Base-by-base conservation (phyloP, 2,888 invertebrate genomes). In the Tricholauxania praeusta region DNA sequence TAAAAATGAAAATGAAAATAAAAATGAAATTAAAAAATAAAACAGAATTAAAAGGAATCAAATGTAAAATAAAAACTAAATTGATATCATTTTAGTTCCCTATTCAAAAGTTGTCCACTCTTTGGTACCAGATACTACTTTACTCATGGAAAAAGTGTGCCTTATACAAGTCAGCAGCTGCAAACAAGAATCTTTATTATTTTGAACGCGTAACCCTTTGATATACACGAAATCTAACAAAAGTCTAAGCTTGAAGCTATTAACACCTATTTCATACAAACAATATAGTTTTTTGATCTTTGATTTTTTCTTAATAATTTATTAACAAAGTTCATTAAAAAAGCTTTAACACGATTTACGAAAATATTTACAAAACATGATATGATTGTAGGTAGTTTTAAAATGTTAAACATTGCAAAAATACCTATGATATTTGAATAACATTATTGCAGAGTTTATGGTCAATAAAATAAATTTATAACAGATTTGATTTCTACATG, bases 251-350 rank as follows among this genome's bases (percentile, higher is more conserved):
- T 28, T 28, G 28, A 28, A 28, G 28, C 28, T 28, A 28, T 28
- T 28, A 3, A 28, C 28, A 4, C 28, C 28, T 28, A 28, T 28
- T 28, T 10, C 6, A 39, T 39, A 10, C 1, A 39, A 39, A 39
- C 39, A 39, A 39, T 28, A 28, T 28, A 4, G 10, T 39, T 10
- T 39, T 39, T 39, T 39, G 39, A 39, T 39, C 39, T 39, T 39
- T 39, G 39, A 39, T 39, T 39, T 39, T 39, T 39, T 39, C 39
- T 39, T 39, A 52, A 66, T 22, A 19, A 69, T 67, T n/a, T 67
- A 49, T 69, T 74, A 80, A 81, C 80, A 80, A 80, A 73, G 75
- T 70, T 78, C 79, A 78, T 79, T 80, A 60, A 57, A 55, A 68
- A 68, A 67, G 60, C 57, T 57, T 70, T 28, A 74, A 74, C 72